Percentiles rank a stretch among this genome's conserved stretches.
These are phyloP conservation scores for Phacellophora camtschatica DNA, from an alignment of 30 jellyfish, hydroid and myxozoan species.

Conservation along the genomic window DNA sequence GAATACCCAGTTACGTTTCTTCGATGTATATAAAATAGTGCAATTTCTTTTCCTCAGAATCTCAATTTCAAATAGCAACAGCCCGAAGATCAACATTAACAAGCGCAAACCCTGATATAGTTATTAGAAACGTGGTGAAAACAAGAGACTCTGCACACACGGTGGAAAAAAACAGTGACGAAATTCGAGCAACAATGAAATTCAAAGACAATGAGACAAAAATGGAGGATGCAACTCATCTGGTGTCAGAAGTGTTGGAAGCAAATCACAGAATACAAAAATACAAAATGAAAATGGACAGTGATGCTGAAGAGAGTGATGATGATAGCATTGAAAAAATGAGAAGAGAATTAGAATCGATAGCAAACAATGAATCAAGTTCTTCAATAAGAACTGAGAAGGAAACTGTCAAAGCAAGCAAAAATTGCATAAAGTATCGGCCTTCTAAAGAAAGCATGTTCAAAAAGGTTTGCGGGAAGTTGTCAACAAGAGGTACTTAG, in stretches of 20 bases:
- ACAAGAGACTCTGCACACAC: not conserved
- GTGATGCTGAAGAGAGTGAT: not conserved
- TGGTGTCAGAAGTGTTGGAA: constrained; percentile 35
- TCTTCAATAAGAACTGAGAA: too few species aligned
- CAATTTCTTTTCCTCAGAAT: not conserved
- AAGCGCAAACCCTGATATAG: not conserved
- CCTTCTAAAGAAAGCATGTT: not conserved
- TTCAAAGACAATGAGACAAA: not conserved
- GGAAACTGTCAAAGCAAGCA: too few species aligned
- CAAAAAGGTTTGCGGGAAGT: constrained; percentile 15
- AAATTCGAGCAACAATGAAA: not conserved
- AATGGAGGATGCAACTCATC: not conserved
- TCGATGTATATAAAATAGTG: too few species aligned
- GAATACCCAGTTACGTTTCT: too few species aligned
- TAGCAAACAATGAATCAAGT: too few species aligned
- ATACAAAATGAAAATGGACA: not conserved
- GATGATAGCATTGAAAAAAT: constrained; percentile 30
- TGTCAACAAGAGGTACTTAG: not conserved
- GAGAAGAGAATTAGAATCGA: constrained; percentile 24
- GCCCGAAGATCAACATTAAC: constrained; percentile 42
- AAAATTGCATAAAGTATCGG: too few species aligned
- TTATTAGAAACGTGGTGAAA: not conserved
- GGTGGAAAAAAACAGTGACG: not conserved
- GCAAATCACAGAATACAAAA: constrained; percentile 1
- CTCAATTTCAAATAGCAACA: constrained; percentile 1